Conservation (phyloP, 2,797 vertebrate genomes). For the Trachops cirrhosus region DNA sequence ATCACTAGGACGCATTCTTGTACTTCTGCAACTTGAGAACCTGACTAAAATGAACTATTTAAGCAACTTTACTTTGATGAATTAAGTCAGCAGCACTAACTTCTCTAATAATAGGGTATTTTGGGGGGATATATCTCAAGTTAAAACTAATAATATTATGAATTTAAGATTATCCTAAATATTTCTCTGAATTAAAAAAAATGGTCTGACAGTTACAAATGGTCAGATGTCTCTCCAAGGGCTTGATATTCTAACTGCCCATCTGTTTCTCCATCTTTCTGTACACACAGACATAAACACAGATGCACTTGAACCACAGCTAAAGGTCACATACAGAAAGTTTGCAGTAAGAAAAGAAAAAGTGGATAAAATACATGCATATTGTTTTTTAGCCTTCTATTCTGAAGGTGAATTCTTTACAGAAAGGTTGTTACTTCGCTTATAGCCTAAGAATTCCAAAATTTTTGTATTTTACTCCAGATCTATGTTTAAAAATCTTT, state of each 20-base stretch:
- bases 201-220: conserved; percentile 15
- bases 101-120: neutral
- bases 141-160: neutral
- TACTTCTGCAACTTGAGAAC: neutral
- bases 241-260: neutral
- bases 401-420: conserved; percentile 35
- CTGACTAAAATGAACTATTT: neutral
- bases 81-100: neutral
- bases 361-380: neutral
- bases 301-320: conserved; percentile 20
- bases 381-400: neutral
- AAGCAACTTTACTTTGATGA: conserved; percentile 1
- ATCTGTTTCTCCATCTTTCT: conserved; percentile 44
- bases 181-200: conserved; percentile 13
- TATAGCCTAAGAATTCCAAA: neutral
- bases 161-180: conserved; percentile 30
- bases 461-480: conserved; percentile 3
- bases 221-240: conserved; percentile 4
- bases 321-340: conserved; percentile 45
- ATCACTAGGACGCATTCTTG: neutral
- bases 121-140: neutral
- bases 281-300: conserved; percentile 33
- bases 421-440: neutral
- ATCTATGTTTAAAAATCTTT: neutral
- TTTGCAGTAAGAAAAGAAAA: conserved; percentile 27